Evolutionary conservation across 35 echinoderm and acorn worm species (phyloP), one percentile per base, ranked within the genome.

Genomic region (Lytechinus variegatus): DNA sequence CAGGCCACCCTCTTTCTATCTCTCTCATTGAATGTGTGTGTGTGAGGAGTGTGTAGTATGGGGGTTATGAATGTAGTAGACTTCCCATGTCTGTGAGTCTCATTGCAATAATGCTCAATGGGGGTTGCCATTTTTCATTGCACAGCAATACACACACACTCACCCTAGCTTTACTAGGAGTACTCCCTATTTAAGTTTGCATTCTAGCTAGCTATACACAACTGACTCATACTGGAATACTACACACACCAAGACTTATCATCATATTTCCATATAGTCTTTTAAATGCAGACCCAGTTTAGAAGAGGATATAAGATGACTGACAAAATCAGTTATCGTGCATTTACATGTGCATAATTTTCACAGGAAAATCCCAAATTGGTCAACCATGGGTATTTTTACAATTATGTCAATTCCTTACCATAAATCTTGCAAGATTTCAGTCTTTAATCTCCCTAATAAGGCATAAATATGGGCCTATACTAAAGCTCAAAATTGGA

Each of bases 41-140:
- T 71, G 61, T 71, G 61, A 44, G 33, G 9, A 66, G 12, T 71
- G 61, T 71, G 61, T 71, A n/a, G 61, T 71, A 71, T 13, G 3
- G 61, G 61, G 61, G 16, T 21, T 5, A 21, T 6, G 13, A 71
- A 21, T 16, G 14, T 71, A 58, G 9, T 9, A 71, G 61, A 71
- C 61, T 71, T 29, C 21, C 87, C 24, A 10, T 89, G 28, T 53
- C 87, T 89, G 87, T 89, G 87, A 27, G 87, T 44, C 11, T 89
- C 87, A 89, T 44, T 89, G 52, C 87, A 89, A 89, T 89, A 53
- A 33, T 89, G 28, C 87, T 89, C 87, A 89, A 89, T 89, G 87
- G 87, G 87, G 87, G 28, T 53, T 52, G 87, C 28, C 28, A 89
- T 89, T 89, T 71, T 44, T 33, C 29, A 19, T 29, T 89, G 87